These are phyloP conservation scores for Pterostichus niger DNA, from an alignment of 2,888 invertebrate species.

Conservation along the genomic window DNA sequence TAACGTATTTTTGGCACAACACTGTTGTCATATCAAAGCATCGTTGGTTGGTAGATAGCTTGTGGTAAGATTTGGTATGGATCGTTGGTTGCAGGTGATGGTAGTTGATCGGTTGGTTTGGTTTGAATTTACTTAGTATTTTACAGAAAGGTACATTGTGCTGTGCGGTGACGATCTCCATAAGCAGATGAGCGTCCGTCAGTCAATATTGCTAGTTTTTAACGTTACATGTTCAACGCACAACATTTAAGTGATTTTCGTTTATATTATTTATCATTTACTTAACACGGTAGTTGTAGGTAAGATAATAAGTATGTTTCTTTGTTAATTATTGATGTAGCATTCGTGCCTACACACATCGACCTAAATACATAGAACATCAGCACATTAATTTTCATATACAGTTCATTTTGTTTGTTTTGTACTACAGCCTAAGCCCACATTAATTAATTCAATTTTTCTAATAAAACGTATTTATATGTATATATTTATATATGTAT, in stretches of 20 bases:
- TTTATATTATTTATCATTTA: constrained; percentile 65
- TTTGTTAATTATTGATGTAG: constrained; percentile 66
- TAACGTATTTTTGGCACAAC: constrained; percentile 75
- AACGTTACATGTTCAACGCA: constrained; percentile 66
- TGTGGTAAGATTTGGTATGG: constrained; percentile 49
- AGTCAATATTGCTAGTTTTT: constrained; percentile 66
- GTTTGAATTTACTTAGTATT: constrained; percentile 40
- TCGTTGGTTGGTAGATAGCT: constrained; percentile 63
- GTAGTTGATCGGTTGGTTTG: constrained; percentile 25
- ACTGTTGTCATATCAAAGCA: constrained; percentile 69
- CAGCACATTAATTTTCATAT: constrained; percentile 67
- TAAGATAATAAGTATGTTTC: constrained; percentile 57
- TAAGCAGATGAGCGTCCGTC: constrained; percentile 66
- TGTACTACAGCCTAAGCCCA: constrained; percentile 67
- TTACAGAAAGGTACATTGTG: constrained; percentile 60
- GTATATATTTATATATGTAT: constrained; percentile 66
- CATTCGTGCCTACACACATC: constrained; percentile 67
- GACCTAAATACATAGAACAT: constrained; percentile 67
- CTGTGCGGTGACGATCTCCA: constrained; percentile 66
- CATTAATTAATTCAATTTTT: constrained; percentile 66
- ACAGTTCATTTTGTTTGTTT: constrained; percentile 66
- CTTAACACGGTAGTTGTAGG: constrained; percentile 60
- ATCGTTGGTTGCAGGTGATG: constrained; percentile 48
- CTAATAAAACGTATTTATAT: constrained; percentile 66
- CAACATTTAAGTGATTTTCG: constrained; percentile 66